A percentile compares a stretch with the other conserved stretches of the same genome.
Conservation (phyloP, 2,888 invertebrate genomes). For the Lacanobia oleracea region DNA sequence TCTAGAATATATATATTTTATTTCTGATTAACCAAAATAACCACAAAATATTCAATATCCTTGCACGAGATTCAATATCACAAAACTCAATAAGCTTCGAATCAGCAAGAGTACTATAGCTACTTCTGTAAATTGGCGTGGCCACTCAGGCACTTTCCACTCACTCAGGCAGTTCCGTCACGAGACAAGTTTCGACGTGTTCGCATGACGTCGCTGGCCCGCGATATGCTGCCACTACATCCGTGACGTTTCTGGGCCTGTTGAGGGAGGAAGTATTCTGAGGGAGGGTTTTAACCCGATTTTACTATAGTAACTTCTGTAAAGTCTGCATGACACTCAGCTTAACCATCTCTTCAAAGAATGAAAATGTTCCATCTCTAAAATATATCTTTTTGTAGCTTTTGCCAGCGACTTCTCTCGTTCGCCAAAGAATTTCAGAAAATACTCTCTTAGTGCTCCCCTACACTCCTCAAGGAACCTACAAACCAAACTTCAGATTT, state of each 20-base stretch:
- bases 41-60: not conserved
- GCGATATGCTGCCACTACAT: conserved; percentile 44
- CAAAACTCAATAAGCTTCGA: not conserved
- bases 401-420: no score
- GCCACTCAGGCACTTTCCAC: conserved; percentile 41
- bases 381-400: no score
- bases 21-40: not conserved
- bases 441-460: no score
- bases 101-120: not conserved
- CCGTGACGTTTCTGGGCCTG: conserved; percentile 48
- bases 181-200: conserved; percentile 67
- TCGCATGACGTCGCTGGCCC: conserved; percentile 64
- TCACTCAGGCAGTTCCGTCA: conserved; percentile 58
- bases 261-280: conserved; percentile 22
- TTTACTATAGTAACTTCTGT: no score
- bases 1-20: not conserved
- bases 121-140: conserved; percentile 11
- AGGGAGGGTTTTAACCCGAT: no score
- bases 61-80: not conserved
- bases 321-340: no score
- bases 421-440: no score
- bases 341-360: no score
- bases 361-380: no score
- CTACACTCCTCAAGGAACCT: no score
- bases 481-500: no score